Evolutionary conservation across 2,888 invertebrate genomes (phyloP).

Genomic region (Synanthedon myopaeformis): DNA sequence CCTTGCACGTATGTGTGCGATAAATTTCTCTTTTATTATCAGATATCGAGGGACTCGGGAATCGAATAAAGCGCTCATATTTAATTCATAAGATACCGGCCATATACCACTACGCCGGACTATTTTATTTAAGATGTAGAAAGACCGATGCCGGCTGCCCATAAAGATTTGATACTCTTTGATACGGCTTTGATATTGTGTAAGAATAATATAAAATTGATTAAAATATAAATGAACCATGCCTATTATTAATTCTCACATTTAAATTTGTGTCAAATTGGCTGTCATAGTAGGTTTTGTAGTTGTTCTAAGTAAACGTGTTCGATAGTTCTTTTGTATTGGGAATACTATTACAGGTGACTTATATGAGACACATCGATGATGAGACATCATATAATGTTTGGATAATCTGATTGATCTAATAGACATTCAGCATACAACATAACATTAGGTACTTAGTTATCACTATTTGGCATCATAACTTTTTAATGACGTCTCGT

Average conservation of each 20-base stretch:
- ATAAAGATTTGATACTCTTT: constrained; percentile 19
- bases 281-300: too few relatives aligned
- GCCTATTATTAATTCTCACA: background rate
- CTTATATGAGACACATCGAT: too few relatives aligned
- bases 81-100: constrained; percentile 70
- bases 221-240: background rate
- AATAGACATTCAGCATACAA: too few relatives aligned
- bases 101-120: constrained; percentile 61
- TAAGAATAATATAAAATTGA: background rate
- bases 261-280: too few relatives aligned
- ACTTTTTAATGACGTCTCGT: too few relatives aligned
- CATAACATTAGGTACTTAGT: too few relatives aligned
- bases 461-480: too few relatives aligned
- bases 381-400: too few relatives aligned
- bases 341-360: too few relatives aligned
- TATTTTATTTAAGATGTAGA: constrained; percentile 67
- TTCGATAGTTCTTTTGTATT: too few relatives aligned
- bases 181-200: background rate
- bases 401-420: too few relatives aligned
- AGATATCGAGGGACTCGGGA: constrained; percentile 70
- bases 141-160: constrained; percentile 43
- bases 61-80: constrained; percentile 72
- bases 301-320: too few relatives aligned
- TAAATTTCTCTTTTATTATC: constrained; percentile 71
- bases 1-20: constrained; percentile 48